Conservation (phyloP, 1,140 invertebrate species). For the Drosophila navojoa region DNA sequence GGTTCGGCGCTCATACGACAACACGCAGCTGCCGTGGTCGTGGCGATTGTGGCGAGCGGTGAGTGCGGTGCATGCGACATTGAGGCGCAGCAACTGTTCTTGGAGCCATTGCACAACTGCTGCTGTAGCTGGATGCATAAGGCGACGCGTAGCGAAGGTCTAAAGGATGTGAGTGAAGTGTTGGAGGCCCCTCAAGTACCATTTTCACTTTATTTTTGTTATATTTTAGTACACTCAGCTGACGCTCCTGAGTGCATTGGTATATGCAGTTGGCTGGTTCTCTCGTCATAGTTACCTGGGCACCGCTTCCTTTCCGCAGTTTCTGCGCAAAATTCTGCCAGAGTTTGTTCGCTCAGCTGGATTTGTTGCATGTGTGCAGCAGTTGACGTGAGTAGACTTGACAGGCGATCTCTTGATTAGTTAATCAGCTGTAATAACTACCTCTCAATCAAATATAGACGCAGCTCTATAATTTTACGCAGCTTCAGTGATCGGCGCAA, state of each 20-base stretch:
- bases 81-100: slow-evolving; percentile 55
- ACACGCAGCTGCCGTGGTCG: slow-evolving; percentile 77
- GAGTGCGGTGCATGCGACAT: slow-evolving; percentile 60
- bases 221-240: slow-evolving; percentile 67
- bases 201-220: background rate
- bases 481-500: slow-evolving; percentile 62
- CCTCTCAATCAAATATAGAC: slow-evolving; percentile 36
- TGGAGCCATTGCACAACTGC: slow-evolving; percentile 71
- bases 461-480: slow-evolving; percentile 68
- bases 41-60: slow-evolving; percentile 62
- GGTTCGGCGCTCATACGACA: slow-evolving; percentile 71
- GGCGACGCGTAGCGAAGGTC: slow-evolving; percentile 36
- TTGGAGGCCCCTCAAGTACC: background rate
- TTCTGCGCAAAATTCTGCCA: slow-evolving; percentile 61
- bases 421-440: slow-evolving; percentile 54
- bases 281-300: slow-evolving; percentile 44
- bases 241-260: slow-evolving; percentile 57
- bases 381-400: slow-evolving; percentile 59
- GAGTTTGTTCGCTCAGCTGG: slow-evolving; percentile 62
- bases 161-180: slow-evolving; percentile 65
- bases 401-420: slow-evolving; percentile 12
- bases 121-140: slow-evolving; percentile 77
- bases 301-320: slow-evolving; percentile 42
- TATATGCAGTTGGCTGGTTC: slow-evolving; percentile 71
- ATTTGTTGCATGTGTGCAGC: slow-evolving; percentile 56